A percentile compares a stretch with the other conserved stretches of the same genome.
These are phyloP conservation scores for Eulithis prunata DNA, from an alignment of 2,888 invertebrate species.

Conservation along the genomic window DNA sequence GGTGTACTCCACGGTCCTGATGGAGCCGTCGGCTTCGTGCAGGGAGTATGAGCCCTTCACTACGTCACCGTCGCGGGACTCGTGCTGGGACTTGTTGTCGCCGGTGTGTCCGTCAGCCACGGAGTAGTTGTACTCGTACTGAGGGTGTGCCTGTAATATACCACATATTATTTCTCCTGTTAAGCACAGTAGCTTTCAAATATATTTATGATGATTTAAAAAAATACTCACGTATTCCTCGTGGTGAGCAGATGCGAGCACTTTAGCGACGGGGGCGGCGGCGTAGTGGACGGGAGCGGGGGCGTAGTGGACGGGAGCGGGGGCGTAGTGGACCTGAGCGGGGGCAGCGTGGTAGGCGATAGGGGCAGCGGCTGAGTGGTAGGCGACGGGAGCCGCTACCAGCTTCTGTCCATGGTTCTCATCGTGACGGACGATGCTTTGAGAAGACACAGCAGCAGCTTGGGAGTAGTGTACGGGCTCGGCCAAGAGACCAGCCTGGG, in stretches of 20 bases:
- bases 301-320: conserved; percentile 44
- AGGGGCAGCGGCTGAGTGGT: conserved; percentile 45
- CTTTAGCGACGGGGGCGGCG: conserved; percentile 45
- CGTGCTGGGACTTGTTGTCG: conserved; percentile 83
- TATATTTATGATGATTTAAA: background rate
- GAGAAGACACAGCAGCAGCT: conserved; percentile 65
- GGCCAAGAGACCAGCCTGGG: conserved; percentile 56
- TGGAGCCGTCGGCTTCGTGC: conserved; percentile 82
- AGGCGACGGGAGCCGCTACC: conserved; percentile 44
- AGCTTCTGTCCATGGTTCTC: conserved; percentile 52
- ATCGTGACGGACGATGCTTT: conserved; percentile 69
- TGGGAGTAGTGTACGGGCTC: conserved; percentile 67
- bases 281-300: conserved; percentile 41
- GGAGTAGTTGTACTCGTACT: conserved; percentile 82
- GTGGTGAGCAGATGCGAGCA: conserved; percentile 45
- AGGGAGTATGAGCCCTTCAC: conserved; percentile 83
- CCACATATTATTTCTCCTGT: background rate
- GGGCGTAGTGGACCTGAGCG: conserved; percentile 42
- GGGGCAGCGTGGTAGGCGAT: conserved; percentile 49
- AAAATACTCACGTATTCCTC: conserved; percentile 39
- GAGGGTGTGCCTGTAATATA: conserved; percentile 65
- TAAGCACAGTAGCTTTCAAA: background rate
- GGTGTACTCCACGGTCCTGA: conserved; percentile 82
- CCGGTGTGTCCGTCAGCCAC: conserved; percentile 84
- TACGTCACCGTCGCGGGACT: conserved; percentile 80